These are phyloP conservation scores for Zaprionus davidi DNA, from an alignment of 1,140 invertebrate species.

Conservation along the genomic window DNA sequence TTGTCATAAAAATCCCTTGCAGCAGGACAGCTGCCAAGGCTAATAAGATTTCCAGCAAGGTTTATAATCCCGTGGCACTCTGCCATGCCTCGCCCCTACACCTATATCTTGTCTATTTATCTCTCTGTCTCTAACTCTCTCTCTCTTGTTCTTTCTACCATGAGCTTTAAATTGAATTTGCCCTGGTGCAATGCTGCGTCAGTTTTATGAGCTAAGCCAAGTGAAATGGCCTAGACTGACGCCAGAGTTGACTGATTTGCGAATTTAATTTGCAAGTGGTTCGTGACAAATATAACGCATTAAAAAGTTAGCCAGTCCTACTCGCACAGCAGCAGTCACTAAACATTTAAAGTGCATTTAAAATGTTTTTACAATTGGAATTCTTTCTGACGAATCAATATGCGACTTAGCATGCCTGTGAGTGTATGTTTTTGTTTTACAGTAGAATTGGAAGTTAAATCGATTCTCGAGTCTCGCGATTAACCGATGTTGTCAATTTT, in stretches of 20 bases:
- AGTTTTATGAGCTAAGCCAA: conserved; percentile 33
- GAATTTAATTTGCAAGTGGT: conserved; percentile 23
- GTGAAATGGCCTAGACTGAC: conserved; percentile 20
- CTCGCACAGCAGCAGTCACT: neutral
- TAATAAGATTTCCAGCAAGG: conserved; percentile 47
- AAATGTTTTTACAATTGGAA: too few species aligned
- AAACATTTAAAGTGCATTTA: neutral
- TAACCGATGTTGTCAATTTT: too few species aligned
- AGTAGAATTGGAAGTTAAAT: too few species aligned
- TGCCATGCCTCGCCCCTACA: neutral
- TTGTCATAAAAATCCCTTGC: conserved; percentile 28
- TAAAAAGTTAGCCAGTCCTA: neutral
- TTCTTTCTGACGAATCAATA: too few species aligned
- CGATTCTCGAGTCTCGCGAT: too few species aligned
- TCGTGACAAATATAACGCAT: conserved; percentile 3
- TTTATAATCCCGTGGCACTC: conserved; percentile 23
- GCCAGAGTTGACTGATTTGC: conserved; percentile 29
- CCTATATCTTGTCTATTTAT: neutral
- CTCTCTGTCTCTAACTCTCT: neutral
- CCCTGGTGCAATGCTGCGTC: conserved; percentile 21
- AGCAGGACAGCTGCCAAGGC: conserved; percentile 37
- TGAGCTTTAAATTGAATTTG: conserved; percentile 45
- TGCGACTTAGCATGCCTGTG: too few species aligned
- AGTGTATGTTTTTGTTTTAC: conserved; percentile 9
- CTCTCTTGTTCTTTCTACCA: neutral